Evolutionary conservation across 2,888 invertebrate species (phyloP), one percentile per base, ranked within the genome.

Genomic region (Tetragonula carbonaria): DNA sequence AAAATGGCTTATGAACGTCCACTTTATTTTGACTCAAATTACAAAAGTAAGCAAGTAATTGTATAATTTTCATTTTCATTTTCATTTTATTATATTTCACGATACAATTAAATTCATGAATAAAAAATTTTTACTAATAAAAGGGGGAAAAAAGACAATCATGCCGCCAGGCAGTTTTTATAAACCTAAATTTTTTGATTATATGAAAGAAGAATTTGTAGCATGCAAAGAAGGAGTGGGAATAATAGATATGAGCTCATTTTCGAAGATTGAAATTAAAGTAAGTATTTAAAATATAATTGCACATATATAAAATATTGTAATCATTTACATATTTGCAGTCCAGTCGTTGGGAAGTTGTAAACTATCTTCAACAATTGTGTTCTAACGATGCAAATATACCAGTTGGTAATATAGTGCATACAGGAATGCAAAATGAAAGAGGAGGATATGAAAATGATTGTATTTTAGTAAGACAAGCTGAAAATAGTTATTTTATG

Each of bases 181-280:
- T 86, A 97, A 97, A 91, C 97, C 97, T 8, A 95, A 95, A 80
- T 97, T 97, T 95, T 96, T 97, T 91, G 96, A 96, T 87, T 96
- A 95, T 90, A 96, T 97, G 93, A 95, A 95, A 87, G 96, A 96
- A 90, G 97, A 97, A 93, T 97, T 97, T 94, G 95, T 96, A 91
- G 97, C 97, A 0, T 97, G 97, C 92, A 95, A 96, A 74, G 97
- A 97, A 94, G 96, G 97, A n/a, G 97, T 97, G 66, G 97, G 97
- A 74, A 95, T 97, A 75, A 97, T 97, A 86, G 97, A 97, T 91
- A 97, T 97, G 96, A 97, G 97, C 63, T 97, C 97, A 6, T 97
- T 97, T 94, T 96, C 97, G 18, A 97, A 97, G 94, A 96, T 97
- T 90, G 96, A 97, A 94, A 96, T 97, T 73, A 96, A 96, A 94